These are phyloP conservation scores for Ceratoteleas bidentatus DNA, from an alignment of 1,140 invertebrate species.

Conservation along the genomic window DNA sequence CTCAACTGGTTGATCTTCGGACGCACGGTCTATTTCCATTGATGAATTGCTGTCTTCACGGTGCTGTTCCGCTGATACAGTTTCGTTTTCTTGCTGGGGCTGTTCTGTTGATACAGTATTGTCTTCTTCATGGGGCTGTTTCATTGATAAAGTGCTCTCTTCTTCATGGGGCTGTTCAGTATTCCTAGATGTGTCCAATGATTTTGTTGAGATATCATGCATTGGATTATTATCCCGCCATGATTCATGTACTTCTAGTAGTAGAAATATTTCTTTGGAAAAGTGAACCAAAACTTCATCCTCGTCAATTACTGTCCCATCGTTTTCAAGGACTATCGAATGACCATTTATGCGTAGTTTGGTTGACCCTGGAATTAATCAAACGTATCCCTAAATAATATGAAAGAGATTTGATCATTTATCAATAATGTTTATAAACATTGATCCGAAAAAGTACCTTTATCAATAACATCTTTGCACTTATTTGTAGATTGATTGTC, in stretches of 20 bases:
- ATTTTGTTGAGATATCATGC: neutral
- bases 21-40: neutral
- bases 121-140: neutral
- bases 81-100: too few species aligned
- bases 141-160: neutral
- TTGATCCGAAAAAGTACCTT: too few species aligned
- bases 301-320: neutral
- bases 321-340: neutral
- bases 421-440: too few species aligned
- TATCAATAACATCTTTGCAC: too few species aligned
- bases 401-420: too few species aligned
- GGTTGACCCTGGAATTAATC: neutral
- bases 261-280: neutral
- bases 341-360: conserved; percentile 1
- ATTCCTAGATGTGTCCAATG: neutral
- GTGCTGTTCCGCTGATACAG: neutral
- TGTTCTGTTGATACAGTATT: neutral
- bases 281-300: neutral
- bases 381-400: too few species aligned
- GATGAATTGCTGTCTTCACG: neutral
- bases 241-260: conserved; percentile 4
- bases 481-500: too few species aligned
- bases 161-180: too few species aligned
- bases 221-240: too few species aligned
- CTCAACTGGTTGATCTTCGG: neutral